Base-by-base conservation (phyloP, 1,140 invertebrate genomes). In the Pachypsylla venusta region DNA sequence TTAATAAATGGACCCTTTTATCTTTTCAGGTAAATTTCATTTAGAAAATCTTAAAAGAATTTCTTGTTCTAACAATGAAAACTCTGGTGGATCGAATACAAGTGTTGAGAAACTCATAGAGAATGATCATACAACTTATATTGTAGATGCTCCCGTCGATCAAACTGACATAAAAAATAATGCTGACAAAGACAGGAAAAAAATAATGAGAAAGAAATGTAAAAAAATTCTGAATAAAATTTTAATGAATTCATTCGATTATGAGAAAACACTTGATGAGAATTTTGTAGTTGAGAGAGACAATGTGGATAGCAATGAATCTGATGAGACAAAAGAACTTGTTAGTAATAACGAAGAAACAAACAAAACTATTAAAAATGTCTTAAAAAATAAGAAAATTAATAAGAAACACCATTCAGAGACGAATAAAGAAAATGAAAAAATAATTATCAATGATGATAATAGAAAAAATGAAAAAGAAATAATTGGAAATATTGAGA, bases 101-200 rank as follows among this genome's bases (percentile, higher is more conserved):
- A 53, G n/a, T 12, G 48, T 53, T 53, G 48, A 53, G 22, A 22
- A 22, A 12, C 16, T 53, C 10, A 12, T 12, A 53, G n/a, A 53
- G 22, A 16, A n/a, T 53, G 22, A 53, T 12, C n/a, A n/a, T n/a
- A 16, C 22, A 12, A 53, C 10, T 53, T 24, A 53, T 16, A n/a
- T 53, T 53, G 48, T 53, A 53, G 30, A 35, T 35, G 30, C 30
- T n/a, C 30, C 30, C n/a, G n/a, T n/a, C 7, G 30, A 35, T 35
- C 30, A 35, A 7, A 35, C 30, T n/a, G n/a, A 35, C 30, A 10
- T n/a, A 10, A 35, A 35, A 10, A 35, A 10, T 35, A 35, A 35
- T n/a, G 30, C 30, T 35, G 30, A 35, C 7, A 7, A n/a, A 35
- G 30, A 35, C n/a, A 35, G 30, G 30, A 35, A 35, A 35, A 7